A percentile compares a stretch with the other conserved stretches of the same genome.
Evolutionary conservation across 2,888 invertebrate genomes (phyloP).

Genomic region (Sphinx pinastri): DNA sequence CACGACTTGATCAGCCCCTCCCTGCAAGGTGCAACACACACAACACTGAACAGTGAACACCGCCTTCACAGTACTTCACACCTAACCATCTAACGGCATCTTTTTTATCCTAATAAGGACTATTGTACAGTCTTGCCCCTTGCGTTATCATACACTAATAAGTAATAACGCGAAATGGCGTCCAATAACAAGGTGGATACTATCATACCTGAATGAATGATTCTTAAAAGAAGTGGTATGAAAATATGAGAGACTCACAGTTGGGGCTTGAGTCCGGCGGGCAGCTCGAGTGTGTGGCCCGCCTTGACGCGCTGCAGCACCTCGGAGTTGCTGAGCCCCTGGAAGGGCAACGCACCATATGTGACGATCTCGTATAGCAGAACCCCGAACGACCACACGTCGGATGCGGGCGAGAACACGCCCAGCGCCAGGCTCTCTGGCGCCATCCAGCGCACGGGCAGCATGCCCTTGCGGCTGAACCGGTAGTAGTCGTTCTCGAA

Average conservation of each 20-base stretch:
- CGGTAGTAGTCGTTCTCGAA: conserved; percentile 95
- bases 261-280: conserved; percentile 90
- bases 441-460: conserved; percentile 97
- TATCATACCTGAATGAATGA: no score
- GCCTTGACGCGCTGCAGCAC: conserved; percentile 91
- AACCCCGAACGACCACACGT: conserved; percentile 96
- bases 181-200: no score
- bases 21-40: conserved; percentile 67
- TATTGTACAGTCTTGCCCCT: no score
- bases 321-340: conserved; percentile 93
- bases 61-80: no score
- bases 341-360: conserved; percentile 95
- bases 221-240: no score
- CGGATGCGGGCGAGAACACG: conserved; percentile 93
- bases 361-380: conserved; percentile 94
- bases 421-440: conserved; percentile 93
- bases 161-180: no score
- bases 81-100: no score
- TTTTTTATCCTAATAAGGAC: no score
- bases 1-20: conserved; percentile 90
- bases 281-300: conserved; percentile 89
- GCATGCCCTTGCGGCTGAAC: conserved; percentile 93
- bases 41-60: no score
- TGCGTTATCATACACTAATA: no score
- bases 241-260: conserved; percentile 85